Percentiles rank a stretch among this genome's conserved stretches.
phyloP scores from a whole-genome alignment of 2,888 invertebrate species.

The Diabrotica balteata region DNA sequence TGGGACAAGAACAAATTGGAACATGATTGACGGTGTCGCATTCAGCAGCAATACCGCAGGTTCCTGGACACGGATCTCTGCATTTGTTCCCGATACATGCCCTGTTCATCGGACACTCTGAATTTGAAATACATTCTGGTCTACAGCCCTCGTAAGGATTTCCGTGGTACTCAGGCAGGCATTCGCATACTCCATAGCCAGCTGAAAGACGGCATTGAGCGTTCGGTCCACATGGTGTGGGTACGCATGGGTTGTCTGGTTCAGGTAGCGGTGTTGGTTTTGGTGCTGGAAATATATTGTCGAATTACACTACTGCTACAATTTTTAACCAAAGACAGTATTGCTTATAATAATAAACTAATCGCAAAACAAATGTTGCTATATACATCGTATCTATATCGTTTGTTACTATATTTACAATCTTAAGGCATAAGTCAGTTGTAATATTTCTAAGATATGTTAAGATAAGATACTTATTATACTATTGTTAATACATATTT shows the following conservation, averaged over 20 bases:
- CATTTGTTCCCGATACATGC: conserved; percentile 86
- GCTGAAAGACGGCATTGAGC: conserved; percentile 79
- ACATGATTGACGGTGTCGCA: conserved; percentile 76
- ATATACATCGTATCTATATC: too few species aligned
- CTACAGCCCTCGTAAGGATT: conserved; percentile 79
- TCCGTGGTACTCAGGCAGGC: conserved; percentile 74
- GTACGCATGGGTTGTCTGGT: conserved; percentile 75
- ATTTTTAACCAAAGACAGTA: neutral
- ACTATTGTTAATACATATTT: too few species aligned
- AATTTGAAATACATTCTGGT: conserved; percentile 86
- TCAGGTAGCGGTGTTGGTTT: conserved; percentile 56
- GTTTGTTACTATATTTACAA: too few species aligned
- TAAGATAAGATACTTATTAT: too few species aligned
- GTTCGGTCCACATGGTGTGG: conserved; percentile 83
- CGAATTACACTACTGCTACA: neutral
- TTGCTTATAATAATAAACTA: neutral
- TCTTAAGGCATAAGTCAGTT: too few species aligned
- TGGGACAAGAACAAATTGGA: conserved; percentile 68
- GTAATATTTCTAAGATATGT: too few species aligned
- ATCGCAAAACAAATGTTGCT: too few species aligned
- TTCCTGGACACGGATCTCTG: conserved; percentile 82
- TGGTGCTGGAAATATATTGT: conserved; percentile 49
- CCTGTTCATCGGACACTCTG: conserved; percentile 82
- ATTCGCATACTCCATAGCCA: conserved; percentile 75
- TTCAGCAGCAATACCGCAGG: conserved; percentile 84